Evolutionary conservation across 2,113 vertebrate genomes (phyloP), one percentile per base, ranked within the genome.

Genomic region (Otocyon megalotis): DNA sequence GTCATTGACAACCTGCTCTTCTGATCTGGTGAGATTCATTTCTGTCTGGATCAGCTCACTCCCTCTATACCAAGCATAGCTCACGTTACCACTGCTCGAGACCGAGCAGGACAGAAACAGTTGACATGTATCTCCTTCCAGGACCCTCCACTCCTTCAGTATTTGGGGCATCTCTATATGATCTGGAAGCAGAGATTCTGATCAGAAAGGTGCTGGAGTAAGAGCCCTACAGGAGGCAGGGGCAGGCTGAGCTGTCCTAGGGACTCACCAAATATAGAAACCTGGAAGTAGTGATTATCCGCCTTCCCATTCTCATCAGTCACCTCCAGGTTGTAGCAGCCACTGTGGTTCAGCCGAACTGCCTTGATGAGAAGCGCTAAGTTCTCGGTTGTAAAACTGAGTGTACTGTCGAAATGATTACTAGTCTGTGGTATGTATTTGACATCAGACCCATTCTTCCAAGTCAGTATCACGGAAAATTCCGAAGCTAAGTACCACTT

Each of bases 261-360:
- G 35, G 53, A 97, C 98, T 97, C 74, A 98, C 98, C 98, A 63
- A 87, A 60, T 48, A 98, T 15, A 22, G 10, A 43, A n/a, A 97
- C 71, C 0, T 16, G 2, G 74, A 97, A 98, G 0, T 0, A 0
- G 1, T 9, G 2, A 3, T 0, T 5, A 4, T 0, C 2, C 8
- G 77, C 0, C 0, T 0, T 0, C 12, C 97, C 97, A 2, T 0
- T 0, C 0, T 0, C 0, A 0, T 0, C 0, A 4, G 97, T 97
- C 28, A 92, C 5, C 35, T 92, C 91, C 19, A 98, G 13, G 0
- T 0, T 0, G 26, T 98, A 98, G 8, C 0, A 0, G 24, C 97
- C 96, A 0, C 93, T 98, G 86, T 97, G 24, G 13, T 65, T 3
- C 1, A 10, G 60, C 86, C 77, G 77, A 37, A 67, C 26, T 16